Percentiles rank a stretch among this genome's conserved stretches.
phyloP scores from a whole-genome alignment of 2,888 invertebrate genomes.

The Ormyrus thymus region DNA sequence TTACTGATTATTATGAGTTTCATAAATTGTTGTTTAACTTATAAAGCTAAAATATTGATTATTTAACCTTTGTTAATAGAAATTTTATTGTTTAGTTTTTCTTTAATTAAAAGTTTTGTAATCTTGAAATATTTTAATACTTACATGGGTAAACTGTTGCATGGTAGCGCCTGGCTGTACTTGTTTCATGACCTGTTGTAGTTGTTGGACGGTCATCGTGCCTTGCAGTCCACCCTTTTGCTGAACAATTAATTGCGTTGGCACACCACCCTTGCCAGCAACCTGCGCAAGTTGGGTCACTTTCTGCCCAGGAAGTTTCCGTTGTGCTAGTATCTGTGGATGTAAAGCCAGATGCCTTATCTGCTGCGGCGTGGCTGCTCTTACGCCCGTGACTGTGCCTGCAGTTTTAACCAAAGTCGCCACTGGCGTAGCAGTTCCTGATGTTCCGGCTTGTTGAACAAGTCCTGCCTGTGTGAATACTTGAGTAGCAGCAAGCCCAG shows the following conservation, averaged over 20 bases:
- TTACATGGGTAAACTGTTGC: slow-evolving; percentile 73
- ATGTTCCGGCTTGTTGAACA: slow-evolving; percentile 77
- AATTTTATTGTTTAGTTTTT: not conserved
- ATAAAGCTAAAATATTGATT: not conserved
- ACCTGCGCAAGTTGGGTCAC: slow-evolving; percentile 80
- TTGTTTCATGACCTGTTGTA: slow-evolving; percentile 84
- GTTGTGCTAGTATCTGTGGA: slow-evolving; percentile 77
- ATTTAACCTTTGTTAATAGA: not conserved
- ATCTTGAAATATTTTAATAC: slow-evolving; percentile 43
- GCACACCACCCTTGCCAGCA: slow-evolving; percentile 75
- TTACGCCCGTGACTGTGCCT: slow-evolving; percentile 73
- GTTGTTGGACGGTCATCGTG: slow-evolving; percentile 84
- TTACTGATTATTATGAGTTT: not conserved
- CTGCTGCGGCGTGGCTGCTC: slow-evolving; percentile 80
- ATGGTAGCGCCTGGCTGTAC: slow-evolving; percentile 74
- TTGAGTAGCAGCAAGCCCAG: slow-evolving; percentile 75
- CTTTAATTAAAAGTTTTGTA: not conserved
- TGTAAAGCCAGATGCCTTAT: slow-evolving; percentile 81
- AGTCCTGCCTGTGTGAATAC: slow-evolving; percentile 79
- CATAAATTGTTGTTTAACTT: not conserved
- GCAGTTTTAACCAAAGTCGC: slow-evolving; percentile 81
- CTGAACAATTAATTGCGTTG: slow-evolving; percentile 84
- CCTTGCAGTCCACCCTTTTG: slow-evolving; percentile 79
- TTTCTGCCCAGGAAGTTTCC: slow-evolving; percentile 79
- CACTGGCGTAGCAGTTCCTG: slow-evolving; percentile 76